A percentile compares a stretch with the other conserved stretches of the same genome.
Conservation (phyloP, 1,140 invertebrate genomes). For the Eupeodes corollae region DNA sequence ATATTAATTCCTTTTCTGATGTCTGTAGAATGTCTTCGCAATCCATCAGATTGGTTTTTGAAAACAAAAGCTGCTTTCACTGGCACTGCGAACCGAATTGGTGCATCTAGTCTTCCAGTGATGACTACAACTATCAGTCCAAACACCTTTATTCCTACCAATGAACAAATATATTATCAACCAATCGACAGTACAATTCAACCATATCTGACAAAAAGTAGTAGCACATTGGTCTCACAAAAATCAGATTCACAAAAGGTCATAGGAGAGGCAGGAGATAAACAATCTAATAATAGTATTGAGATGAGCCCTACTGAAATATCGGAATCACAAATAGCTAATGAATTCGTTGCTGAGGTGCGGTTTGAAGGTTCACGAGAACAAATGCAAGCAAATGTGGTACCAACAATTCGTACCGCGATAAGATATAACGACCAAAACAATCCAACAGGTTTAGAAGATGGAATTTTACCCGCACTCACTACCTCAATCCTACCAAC, state of each 20-base stretch:
- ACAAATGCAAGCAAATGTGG: not conserved
- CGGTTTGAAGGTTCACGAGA: too few species aligned
- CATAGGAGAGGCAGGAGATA: too few species aligned
- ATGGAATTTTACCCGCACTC: not conserved
- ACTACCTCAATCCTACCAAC: not conserved
- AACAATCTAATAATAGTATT: too few species aligned
- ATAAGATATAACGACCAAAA: slow-evolving; percentile 1
- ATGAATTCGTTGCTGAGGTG: too few species aligned
- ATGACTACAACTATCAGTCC: not conserved
- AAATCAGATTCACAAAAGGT: too few species aligned
- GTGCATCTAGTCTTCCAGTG: not conserved
- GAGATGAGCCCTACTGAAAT: too few species aligned
- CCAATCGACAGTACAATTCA: too few species aligned
- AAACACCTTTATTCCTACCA: not conserved
- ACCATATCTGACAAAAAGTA: too few species aligned
- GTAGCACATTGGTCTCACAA: too few species aligned
- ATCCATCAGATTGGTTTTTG: slow-evolving; percentile 35
- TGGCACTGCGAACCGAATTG: slow-evolving; percentile 1
- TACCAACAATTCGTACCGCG: not conserved
- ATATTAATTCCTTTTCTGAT: slow-evolving; percentile 32
- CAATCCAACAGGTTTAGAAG: slow-evolving; percentile 3
- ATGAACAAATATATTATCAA: not conserved
- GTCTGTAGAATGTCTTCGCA: slow-evolving; percentile 30
- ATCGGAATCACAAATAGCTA: too few species aligned
- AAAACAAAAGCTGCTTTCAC: slow-evolving; percentile 32